phyloP scores from a whole-genome alignment of 2,797 vertebrate species.

The Cheirogaleus major region DNA sequence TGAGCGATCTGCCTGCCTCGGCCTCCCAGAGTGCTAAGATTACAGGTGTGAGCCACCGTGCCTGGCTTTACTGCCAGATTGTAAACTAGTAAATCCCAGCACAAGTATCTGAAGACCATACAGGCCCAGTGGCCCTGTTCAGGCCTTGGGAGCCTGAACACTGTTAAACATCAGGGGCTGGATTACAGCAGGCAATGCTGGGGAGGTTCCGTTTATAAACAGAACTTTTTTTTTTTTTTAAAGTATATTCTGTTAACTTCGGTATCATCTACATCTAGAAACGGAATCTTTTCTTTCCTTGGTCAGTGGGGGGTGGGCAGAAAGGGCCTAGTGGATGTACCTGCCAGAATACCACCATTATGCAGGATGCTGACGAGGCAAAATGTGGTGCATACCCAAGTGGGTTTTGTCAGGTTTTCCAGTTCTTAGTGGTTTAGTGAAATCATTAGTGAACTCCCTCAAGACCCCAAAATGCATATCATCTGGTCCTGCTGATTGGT shows the following conservation, averaged over 20 bases:
- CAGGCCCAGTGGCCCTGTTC: neutral
- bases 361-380: conserved; percentile 63
- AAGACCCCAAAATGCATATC: conserved; percentile 55
- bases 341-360: neutral
- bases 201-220: conserved; percentile 22
- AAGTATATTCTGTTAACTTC: conserved; percentile 9
- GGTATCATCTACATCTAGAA: neutral
- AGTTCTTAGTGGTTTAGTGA: conserved; percentile 50
- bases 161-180: neutral
- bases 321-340: conserved; percentile 10
- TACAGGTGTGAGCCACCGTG: too few relatives aligned
- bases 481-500: conserved; percentile 42
- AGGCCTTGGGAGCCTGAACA: neutral
- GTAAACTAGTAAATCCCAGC: conserved; percentile 31
- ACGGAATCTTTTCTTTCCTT: neutral
- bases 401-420: conserved; percentile 53
- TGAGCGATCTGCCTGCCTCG: too few relatives aligned
- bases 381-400: conserved; percentile 48
- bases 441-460: conserved; percentile 68
- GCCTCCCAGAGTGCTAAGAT: too few relatives aligned
- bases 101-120: neutral
- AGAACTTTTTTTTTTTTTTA: neutral
- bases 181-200: neutral
- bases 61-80: neutral
- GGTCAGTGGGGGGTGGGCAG: neutral